Base-by-base conservation (phyloP, 2,888 invertebrate species). In the Sphaerophoria taeniata region DNA sequence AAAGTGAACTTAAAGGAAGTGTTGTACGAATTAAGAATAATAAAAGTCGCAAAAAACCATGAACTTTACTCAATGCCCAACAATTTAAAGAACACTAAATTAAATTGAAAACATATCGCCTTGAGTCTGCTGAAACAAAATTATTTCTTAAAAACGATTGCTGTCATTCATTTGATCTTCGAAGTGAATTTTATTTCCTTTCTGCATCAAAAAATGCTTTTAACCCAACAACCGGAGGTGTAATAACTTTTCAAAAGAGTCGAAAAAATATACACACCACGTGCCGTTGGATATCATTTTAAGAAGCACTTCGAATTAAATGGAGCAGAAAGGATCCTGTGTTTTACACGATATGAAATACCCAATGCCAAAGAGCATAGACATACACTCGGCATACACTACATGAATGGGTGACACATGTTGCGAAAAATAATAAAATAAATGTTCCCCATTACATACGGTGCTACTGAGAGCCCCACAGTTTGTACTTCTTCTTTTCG, bases 391-490 rank as follows among this genome's bases (percentile, higher is more conserved):
- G 3, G 3, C 12, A 43, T 9, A 43, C 43, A 39, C 2, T 9
- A 9, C 6, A 39, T 4, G 14, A n/a, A 60, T 47, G 11, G 47
- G 14, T 49, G 63, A 34, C 45, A 80, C 70, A 80, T 74, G 61
- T 70, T 80, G 80, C 49, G 43, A 75, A 58, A 75, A 58, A 60
- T 65, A 71, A 45, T 58, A 75, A 81, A 71, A 75, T 71, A 43
- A 81, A 63, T 75, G 71, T 81, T 70, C 63, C 80, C 24, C 24
- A 24, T 24, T 24, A 81, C 80, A 75, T 81, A 81, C 70, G 70
- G 11, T 9, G 9, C 3, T 3, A 1, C 56, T 61, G 61, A 53
- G 69, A 69, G 56, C 34, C 12, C 9, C 43, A 7, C 2, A 39
- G 6, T 39, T 9, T 5, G 9, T 43, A 7, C 11, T 6, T 43